Percentiles rank a stretch among this genome's conserved stretches.
Evolutionary conservation across 1,140 invertebrate species (phyloP).

Genomic region (Whitmania pigra): DNA sequence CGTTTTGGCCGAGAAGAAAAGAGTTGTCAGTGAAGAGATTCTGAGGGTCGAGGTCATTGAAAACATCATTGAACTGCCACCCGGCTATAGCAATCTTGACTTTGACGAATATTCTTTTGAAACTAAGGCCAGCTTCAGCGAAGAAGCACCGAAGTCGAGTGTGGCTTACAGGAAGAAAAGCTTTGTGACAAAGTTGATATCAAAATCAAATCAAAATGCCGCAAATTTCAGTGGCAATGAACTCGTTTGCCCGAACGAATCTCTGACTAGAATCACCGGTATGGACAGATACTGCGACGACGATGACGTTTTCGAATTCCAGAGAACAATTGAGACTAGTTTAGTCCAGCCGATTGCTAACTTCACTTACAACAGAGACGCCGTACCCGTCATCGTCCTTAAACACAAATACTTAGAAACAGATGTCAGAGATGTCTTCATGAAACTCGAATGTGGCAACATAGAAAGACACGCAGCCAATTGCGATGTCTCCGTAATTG

Average conservation of each 20-base stretch:
- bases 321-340: background rate
- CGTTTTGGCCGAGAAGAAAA: background rate
- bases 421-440: background rate
- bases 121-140: background rate
- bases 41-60: constrained; percentile 13
- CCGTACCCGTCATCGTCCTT: background rate
- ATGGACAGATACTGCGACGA: background rate
- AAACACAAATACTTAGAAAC: background rate
- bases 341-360: background rate
- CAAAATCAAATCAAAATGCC: background rate
- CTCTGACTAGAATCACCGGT: background rate
- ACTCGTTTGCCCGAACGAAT: background rate
- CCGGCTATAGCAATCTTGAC: background rate
- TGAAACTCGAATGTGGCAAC: background rate
- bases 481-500: background rate
- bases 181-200: background rate
- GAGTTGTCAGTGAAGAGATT: constrained; percentile 1
- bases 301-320: background rate
- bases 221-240: background rate
- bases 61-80: constrained; percentile 16
- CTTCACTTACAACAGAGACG: background rate
- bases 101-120: background rate
- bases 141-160: background rate
- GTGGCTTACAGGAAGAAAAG: background rate
- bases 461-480: background rate